Base-by-base conservation (phyloP, 1,140 invertebrate genomes). In the Papilio machaon region DNA sequence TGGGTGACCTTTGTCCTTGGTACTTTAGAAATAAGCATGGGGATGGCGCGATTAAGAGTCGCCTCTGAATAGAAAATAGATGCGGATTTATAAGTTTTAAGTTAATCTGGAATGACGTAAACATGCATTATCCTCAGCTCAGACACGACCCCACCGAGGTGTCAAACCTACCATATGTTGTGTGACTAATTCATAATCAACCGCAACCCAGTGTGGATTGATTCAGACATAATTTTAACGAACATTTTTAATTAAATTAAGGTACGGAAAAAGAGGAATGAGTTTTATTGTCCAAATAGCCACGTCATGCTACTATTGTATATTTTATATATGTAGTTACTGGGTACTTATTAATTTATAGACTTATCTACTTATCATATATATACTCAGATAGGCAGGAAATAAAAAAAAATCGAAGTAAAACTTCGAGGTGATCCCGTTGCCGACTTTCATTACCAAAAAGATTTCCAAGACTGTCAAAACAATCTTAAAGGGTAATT, bases 351-450 rank as follows among this genome's bases (percentile, higher is more conserved):
- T 64, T 30, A 30, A 64, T 0, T 30, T 64, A 23, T 64, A 64
- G 19, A 30, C 10, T 8, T 67, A 67, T n/a, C n/a, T n/a, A n/a
- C n/a, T n/a, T n/a, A n/a, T n/a, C n/a, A n/a, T n/a, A n/a, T n/a
- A n/a, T n/a, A n/a, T n/a, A n/a, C n/a, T n/a, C n/a, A n/a, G n/a
- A 35, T 67, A 17, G 13, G 6, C 64, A 70, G 64, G 64, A 70
- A 70, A 70, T 70, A 70, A 35, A 70, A 35, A 70, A 70, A 38
- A 38, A 67, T 35, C 64, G 30, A 70, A 30, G 64, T 70, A 35
- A 70, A 38, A 70, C 64, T 78, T 60, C 52, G 52, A 78, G 76
- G 76, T 78, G 17, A 78, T 58, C 52, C 35, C 52, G 76, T 64
- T 23, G 30, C n/a, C 38, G 38, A 58, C 23, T 13, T 70, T 70